These are phyloP conservation scores for Stomatorhinus walkeri DNA, from an alignment of 2,797 vertebrate genomes.

Conservation along the genomic window DNA sequence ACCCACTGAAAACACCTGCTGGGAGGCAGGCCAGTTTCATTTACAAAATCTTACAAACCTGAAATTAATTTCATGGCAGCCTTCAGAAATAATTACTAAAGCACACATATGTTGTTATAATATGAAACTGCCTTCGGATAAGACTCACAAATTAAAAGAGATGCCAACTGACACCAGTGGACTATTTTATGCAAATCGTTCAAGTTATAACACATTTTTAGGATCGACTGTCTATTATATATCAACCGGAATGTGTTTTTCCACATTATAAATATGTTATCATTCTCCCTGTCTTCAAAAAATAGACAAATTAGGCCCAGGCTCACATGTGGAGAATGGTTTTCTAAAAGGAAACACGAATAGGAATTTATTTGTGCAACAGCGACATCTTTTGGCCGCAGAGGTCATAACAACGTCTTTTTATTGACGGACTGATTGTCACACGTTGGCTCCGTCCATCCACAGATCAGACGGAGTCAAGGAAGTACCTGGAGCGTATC, in stretches of 20 bases:
- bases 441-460: not conserved
- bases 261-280: not conserved
- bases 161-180: not conserved
- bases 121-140: constrained; percentile 11
- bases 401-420: not conserved
- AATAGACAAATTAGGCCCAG: not conserved
- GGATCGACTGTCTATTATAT: not conserved
- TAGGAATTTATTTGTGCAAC: constrained; percentile 29
- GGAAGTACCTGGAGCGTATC: not conserved
- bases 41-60: constrained; percentile 18
- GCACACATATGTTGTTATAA: not conserved
- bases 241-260: not conserved
- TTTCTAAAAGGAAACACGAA: not conserved
- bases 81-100: constrained; percentile 25
- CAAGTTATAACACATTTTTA: not conserved
- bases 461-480: not conserved
- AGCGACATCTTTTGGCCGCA: constrained; percentile 37
- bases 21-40: not conserved
- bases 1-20: not conserved
- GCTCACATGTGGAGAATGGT: not conserved
- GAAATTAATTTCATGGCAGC: constrained; percentile 24
- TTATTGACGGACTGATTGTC: not conserved
- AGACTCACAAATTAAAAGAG: not conserved
- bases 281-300: not conserved
- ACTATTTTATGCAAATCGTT: not conserved